Conservation (phyloP, 2,113 vertebrate genomes). For the Trinectes maculatus region DNA sequence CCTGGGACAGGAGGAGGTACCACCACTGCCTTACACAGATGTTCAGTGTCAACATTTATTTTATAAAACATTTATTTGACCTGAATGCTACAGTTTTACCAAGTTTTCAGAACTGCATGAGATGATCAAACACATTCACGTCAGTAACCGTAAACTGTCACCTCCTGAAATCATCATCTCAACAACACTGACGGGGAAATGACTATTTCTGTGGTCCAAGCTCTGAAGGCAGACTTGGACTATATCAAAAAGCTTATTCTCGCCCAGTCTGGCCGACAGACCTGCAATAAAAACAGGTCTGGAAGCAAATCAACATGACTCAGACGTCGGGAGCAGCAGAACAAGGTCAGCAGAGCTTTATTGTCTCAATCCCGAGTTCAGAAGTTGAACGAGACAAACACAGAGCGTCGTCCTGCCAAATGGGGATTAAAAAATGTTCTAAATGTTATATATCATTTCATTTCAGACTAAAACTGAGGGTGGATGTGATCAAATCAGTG, state of each 20-base stretch:
- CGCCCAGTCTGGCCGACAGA: slow-evolving; percentile 21
- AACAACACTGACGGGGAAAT: slow-evolving; percentile 2
- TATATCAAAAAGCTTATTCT: slow-evolving; percentile 50
- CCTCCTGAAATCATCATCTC: background rate
- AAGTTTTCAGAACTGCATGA: background rate
- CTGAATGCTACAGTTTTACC: too few species aligned
- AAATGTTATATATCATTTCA: slow-evolving; percentile 6
- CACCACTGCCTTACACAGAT: too few species aligned
- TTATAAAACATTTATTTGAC: too few species aligned
- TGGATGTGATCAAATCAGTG: background rate
- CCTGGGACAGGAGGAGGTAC: slow-evolving; percentile 13
- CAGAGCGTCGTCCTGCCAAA: slow-evolving; percentile 10
- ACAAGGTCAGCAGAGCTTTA: slow-evolving; percentile 47
- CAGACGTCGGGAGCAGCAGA: slow-evolving; percentile 5
- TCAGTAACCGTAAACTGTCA: slow-evolving; percentile 23
- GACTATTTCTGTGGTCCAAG: slow-evolving; percentile 20
- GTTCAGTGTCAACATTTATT: too few species aligned
- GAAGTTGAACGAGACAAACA: slow-evolving; percentile 10
- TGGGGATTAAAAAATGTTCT: background rate
- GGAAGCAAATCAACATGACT: slow-evolving; percentile 42
- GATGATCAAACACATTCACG: background rate
- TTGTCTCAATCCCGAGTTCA: slow-evolving; percentile 46
- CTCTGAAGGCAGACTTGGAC: slow-evolving; percentile 10
- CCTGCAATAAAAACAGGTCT: slow-evolving; percentile 71
- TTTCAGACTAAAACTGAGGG: slow-evolving; percentile 3